phyloP scores from a whole-genome alignment of 2,797 vertebrate species.

The Delichon dasypus region DNA sequence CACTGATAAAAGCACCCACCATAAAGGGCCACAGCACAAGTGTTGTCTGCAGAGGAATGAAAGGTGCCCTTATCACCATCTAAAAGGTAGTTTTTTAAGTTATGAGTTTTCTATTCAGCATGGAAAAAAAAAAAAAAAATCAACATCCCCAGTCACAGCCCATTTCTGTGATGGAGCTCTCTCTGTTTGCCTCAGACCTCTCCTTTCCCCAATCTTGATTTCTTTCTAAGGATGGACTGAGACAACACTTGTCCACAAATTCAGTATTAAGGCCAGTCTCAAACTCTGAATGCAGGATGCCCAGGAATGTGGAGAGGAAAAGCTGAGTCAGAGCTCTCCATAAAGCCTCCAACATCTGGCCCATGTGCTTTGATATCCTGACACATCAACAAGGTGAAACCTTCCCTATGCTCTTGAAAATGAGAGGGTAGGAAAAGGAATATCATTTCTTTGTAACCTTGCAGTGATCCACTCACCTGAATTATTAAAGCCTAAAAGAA shows the following conservation, averaged over 20 bases:
- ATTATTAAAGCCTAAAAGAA: constrained; percentile 6
- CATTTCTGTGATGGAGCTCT: not conserved
- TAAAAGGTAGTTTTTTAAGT: constrained; percentile 49
- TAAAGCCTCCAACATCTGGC: not conserved
- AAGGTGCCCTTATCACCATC: constrained; percentile 47
- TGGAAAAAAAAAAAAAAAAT: not conserved
- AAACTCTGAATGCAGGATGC: not conserved
- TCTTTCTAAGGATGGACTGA: not conserved
- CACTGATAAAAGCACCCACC: constrained; percentile 18
- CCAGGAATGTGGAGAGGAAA: not conserved
- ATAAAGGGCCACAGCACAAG: not conserved
- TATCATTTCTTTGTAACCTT: not conserved
- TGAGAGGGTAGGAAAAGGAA: not conserved
- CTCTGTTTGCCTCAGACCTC: not conserved
- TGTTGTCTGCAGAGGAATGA: constrained; percentile 11
- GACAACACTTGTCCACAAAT: not conserved
- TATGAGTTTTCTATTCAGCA: not conserved
- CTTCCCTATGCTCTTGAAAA: not conserved
- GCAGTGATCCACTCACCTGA: not conserved
- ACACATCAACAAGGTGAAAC: not conserved
- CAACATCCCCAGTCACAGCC: not conserved
- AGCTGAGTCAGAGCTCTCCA: not conserved
- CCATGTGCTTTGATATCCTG: not conserved
- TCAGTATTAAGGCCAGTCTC: not conserved
- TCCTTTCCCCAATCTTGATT: not conserved